Conservation (phyloP, 2,113 vertebrate genomes). For the Seriola rivoliana region DNA sequence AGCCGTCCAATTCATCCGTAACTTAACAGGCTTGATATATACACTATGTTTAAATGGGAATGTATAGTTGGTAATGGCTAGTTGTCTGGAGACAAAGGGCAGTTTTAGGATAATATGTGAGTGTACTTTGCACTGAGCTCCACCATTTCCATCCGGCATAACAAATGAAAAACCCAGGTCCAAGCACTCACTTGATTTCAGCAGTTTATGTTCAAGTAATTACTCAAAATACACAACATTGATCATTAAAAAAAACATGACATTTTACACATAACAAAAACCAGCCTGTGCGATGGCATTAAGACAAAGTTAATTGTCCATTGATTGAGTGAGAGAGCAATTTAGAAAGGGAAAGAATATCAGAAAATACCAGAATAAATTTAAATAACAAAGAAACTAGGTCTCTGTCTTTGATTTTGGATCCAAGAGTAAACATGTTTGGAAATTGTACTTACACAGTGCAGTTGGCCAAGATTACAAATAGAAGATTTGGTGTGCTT, state of each 20-base stretch:
- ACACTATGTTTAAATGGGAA: constrained; percentile 7
- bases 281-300: constrained; percentile 41
- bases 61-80: constrained; percentile 1
- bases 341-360: constrained; percentile 49
- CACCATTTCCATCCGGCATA: neutral
- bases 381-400: constrained; percentile 57
- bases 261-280: constrained; percentile 65
- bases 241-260: constrained; percentile 69
- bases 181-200: constrained; percentile 7
- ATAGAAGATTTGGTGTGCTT: constrained; percentile 51
- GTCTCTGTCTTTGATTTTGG: constrained; percentile 56
- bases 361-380: constrained; percentile 49
- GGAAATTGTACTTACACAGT: constrained; percentile 53
- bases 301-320: constrained; percentile 61
- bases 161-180: constrained; percentile 17
- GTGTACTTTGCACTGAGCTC: neutral
- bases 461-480: constrained; percentile 53
- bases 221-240: constrained; percentile 57
- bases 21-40: neutral
- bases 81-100: neutral
- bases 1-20: constrained; percentile 12
- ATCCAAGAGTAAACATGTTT: constrained; percentile 66
- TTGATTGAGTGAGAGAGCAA: constrained; percentile 58
- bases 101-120: neutral
- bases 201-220: constrained; percentile 41